A percentile compares a stretch with the other conserved stretches of the same genome.
Evolutionary conservation across 2,797 vertebrate species (phyloP).

Genomic region (Steatocranus sp.): DNA sequence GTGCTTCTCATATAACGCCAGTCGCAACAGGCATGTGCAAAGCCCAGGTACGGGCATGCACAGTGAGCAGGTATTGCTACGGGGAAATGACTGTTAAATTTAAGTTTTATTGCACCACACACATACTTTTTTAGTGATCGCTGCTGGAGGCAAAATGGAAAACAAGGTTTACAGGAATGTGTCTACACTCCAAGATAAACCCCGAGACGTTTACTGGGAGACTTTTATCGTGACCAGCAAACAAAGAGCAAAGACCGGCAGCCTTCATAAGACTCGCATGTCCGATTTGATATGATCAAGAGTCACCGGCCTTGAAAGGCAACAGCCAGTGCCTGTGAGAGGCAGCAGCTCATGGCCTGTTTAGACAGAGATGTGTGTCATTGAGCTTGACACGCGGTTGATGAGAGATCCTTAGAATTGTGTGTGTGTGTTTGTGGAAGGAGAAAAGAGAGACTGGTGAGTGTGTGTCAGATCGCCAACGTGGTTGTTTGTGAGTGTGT

Average conservation of each 20-base stretch:
- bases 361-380: constrained; percentile 46
- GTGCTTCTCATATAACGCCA: constrained; percentile 52
- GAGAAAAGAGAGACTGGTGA: constrained; percentile 29
- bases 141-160: constrained; percentile 45
- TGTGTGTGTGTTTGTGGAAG: constrained; percentile 35
- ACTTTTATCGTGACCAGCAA: background rate
- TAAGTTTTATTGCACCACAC: constrained; percentile 57
- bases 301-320: constrained; percentile 41
- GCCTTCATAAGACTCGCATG: constrained; percentile 9
- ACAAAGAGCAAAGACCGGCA: background rate
- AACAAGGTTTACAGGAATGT: constrained; percentile 38
- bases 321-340: constrained; percentile 24
- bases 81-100: constrained; percentile 40
- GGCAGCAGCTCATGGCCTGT: constrained; percentile 35
- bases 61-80: constrained; percentile 44
- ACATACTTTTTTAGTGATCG: background rate
- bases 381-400: constrained; percentile 55
- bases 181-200: constrained; percentile 24
- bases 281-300: constrained; percentile 47
- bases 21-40: constrained; percentile 61
- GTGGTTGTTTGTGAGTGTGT: constrained; percentile 58
- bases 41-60: constrained; percentile 58
- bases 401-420: constrained; percentile 52
- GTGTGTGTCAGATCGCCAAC: constrained; percentile 43
- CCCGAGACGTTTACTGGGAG: constrained; percentile 12